A percentile compares a stretch with the other conserved stretches of the same genome.
These are phyloP conservation scores for Pyrocoelia pectoralis DNA, from an alignment of 2,888 invertebrate species.

Conservation along the genomic window DNA sequence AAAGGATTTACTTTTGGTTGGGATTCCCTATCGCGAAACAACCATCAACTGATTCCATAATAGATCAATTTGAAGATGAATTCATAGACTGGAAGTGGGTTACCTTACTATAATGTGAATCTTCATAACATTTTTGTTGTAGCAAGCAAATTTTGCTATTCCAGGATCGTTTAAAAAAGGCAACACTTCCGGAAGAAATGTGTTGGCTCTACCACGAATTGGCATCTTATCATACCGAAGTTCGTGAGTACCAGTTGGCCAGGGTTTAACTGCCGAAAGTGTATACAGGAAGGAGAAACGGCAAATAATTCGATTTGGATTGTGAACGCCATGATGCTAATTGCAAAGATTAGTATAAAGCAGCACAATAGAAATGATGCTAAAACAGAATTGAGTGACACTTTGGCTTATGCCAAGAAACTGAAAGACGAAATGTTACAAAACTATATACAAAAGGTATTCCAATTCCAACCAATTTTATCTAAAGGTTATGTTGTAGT, in stretches of 20 bases:
- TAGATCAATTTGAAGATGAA: slow-evolving; percentile 50
- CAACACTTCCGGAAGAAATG: slow-evolving; percentile 56
- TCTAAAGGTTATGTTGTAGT: too few species aligned
- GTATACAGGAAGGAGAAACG: slow-evolving; percentile 52
- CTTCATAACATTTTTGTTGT: neutral
- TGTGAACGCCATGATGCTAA: slow-evolving; percentile 58
- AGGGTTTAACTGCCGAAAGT: slow-evolving; percentile 56
- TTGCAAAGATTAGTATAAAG: slow-evolving; percentile 58
- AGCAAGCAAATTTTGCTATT: slow-evolving; percentile 50
- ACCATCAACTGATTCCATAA: slow-evolving; percentile 55
- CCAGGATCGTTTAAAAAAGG: slow-evolving; percentile 49
- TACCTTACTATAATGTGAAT: neutral
- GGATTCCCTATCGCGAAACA: slow-evolving; percentile 51
- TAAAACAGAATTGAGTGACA: slow-evolving; percentile 51
- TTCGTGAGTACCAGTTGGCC: slow-evolving; percentile 58
- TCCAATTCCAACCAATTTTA: too few species aligned
- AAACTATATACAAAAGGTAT: neutral
- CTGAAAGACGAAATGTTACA: slow-evolving; percentile 48
- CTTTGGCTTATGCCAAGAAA: slow-evolving; percentile 50
- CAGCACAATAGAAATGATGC: slow-evolving; percentile 63
- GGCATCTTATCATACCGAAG: slow-evolving; percentile 55
- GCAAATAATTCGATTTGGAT: slow-evolving; percentile 57
- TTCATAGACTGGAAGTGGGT: slow-evolving; percentile 53
- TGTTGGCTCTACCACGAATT: slow-evolving; percentile 63
- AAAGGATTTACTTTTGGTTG: slow-evolving; percentile 51